phyloP scores from a whole-genome alignment of 2,888 invertebrate genomes.

The Drosophila mercatorum region DNA sequence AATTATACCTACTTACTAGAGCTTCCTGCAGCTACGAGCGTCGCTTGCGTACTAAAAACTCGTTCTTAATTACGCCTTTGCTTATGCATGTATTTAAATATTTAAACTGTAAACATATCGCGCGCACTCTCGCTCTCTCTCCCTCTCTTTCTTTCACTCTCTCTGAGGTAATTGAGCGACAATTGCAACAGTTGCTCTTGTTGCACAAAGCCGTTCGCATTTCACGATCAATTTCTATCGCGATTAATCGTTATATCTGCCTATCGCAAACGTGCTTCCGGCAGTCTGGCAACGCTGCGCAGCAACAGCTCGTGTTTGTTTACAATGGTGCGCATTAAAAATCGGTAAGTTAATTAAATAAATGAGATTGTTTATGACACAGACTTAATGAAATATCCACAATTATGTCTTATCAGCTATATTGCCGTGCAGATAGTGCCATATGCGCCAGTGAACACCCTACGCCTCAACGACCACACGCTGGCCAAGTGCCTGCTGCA shows the following conservation, averaged over 20 bases:
- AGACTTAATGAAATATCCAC: not conserved
- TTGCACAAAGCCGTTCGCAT: conserved; percentile 28
- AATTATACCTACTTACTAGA: conserved; percentile 2
- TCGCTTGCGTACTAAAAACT: conserved; percentile 17
- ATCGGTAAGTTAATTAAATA: conserved; percentile 85
- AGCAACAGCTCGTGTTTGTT: conserved; percentile 38
- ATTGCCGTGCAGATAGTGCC: conserved; percentile 88
- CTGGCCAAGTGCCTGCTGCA: conserved; percentile 85
- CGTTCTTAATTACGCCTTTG: conserved; percentile 20
- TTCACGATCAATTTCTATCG: conserved; percentile 27
- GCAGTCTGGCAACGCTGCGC: conserved; percentile 39
- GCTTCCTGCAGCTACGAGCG: conserved; percentile 8
- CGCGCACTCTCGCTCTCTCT: conserved; percentile 15
- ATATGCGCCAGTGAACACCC: conserved; percentile 81
- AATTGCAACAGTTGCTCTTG: conserved; percentile 9
- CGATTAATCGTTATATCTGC: not conserved
- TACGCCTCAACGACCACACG: conserved; percentile 85
- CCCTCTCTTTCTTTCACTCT: not conserved
- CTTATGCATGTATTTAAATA: conserved; percentile 16
- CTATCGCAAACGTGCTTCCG: not conserved
- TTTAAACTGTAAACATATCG: conserved; percentile 39
- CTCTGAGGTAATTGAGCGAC: not conserved
- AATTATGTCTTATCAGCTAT: conserved; percentile 85
- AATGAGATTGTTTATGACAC: conserved; percentile 3
- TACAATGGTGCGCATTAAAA: conserved; percentile 88